Base-by-base conservation (phyloP, 2,797 vertebrate genomes). In the Tachyglossus aculeatus region DNA sequence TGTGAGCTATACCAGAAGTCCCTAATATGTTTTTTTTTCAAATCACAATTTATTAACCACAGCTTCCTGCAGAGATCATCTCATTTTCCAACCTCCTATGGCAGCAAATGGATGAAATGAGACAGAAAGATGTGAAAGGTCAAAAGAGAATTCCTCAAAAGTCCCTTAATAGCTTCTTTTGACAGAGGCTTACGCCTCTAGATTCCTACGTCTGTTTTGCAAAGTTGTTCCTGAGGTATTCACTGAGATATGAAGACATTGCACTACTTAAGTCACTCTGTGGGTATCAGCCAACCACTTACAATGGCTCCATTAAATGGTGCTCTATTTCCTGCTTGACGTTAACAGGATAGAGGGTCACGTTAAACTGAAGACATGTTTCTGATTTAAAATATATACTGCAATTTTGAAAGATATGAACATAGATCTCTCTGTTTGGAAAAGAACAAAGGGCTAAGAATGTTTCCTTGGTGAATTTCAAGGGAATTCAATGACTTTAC, bases 1-100 rank as follows among this genome's bases (percentile, higher is more conserved):
- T 63, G 41, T 9, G 40, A 62, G 52, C n/a, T 59, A 40, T 15
- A 37, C 15, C 24, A 51, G 69, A 71, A 88, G 74, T 60, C 45
- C 83, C 71, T 66, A 48, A 52, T 2, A 2, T 77, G 69, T 66
- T 85, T 77, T 52, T 69, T 69, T 78, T 53, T 75, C 80, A 72
- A 77, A 67, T 34, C 36, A 62, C 44, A 45, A 83, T 75, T 83
- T 84, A 66, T 77, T 71, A 16, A 31, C 81, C 61, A 27, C 36
- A 64, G 12, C 53, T 82, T 82, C 74, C 74, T 12, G 4, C 1
- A 5, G 79, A 84, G 71, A 65, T 47, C 82, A 34, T 48, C 70
- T 62, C 0, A 0, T 18, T 71, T 74, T 67, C 78, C 79, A 68
- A 45, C 21, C 1, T 32, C 62, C 51, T 59, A 58, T 51, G 61